phyloP scores from a whole-genome alignment of 2,797 vertebrate species.

The Arrhamphus sclerolepis region DNA sequence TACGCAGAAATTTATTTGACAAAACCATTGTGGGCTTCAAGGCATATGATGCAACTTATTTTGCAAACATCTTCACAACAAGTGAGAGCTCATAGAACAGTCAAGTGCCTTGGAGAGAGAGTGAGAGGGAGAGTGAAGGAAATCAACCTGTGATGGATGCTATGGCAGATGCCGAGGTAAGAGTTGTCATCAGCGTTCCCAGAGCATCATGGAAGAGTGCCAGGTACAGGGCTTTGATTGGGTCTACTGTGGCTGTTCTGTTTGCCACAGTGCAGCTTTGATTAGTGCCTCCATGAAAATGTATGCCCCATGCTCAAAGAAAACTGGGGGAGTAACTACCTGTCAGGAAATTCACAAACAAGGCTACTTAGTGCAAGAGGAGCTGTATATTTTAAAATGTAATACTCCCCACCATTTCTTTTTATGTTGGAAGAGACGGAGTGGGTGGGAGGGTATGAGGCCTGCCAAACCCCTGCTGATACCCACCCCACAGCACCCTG shows the following conservation, averaged over 20 bases:
- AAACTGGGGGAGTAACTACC: slow-evolving; percentile 82
- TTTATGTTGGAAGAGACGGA: slow-evolving; percentile 56
- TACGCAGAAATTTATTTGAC: slow-evolving; percentile 27
- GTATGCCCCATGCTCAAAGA: slow-evolving; percentile 79
- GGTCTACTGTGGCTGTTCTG: slow-evolving; percentile 69
- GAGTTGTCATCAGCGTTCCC: slow-evolving; percentile 75
- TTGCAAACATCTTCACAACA: slow-evolving; percentile 26
- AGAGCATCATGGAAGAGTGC: slow-evolving; percentile 72
- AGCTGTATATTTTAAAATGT: slow-evolving; percentile 83
- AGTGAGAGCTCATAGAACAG: slow-evolving; percentile 49
- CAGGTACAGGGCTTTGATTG: slow-evolving; percentile 76
- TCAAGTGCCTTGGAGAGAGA: slow-evolving; percentile 48
- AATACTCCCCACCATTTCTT: slow-evolving; percentile 73
- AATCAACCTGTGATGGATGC: slow-evolving; percentile 69
- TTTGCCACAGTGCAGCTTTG: slow-evolving; percentile 78
- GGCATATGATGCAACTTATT: slow-evolving; percentile 28
- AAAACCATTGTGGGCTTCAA: slow-evolving; percentile 20
- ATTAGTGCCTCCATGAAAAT: slow-evolving; percentile 84
- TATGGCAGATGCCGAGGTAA: slow-evolving; percentile 72
- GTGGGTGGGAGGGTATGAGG: slow-evolving; percentile 41
- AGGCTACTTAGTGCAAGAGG: slow-evolving; percentile 77
- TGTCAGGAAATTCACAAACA: slow-evolving; percentile 84
- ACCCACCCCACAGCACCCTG: slow-evolving; percentile 56
- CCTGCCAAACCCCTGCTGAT: slow-evolving; percentile 74
- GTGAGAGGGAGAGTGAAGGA: slow-evolving; percentile 63